These are phyloP conservation scores for Saturnia pavonia DNA, from an alignment of 2,888 invertebrate genomes.

Conservation along the genomic window DNA sequence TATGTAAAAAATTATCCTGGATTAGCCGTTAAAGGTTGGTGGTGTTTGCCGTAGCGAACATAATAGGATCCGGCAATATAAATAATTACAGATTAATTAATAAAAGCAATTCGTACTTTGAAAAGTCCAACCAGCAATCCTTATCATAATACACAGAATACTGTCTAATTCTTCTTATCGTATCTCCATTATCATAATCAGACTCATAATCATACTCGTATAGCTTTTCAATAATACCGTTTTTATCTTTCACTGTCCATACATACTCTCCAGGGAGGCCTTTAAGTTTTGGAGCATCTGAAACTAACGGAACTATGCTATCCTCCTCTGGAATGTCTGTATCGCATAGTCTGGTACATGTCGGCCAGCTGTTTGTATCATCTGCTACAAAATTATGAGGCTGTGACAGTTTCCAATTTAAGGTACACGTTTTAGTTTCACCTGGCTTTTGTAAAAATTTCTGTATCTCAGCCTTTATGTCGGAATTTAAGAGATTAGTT, in stretches of 20 bases:
- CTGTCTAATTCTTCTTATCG: constrained; percentile 62
- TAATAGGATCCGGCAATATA: background rate
- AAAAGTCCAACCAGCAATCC: constrained; percentile 64
- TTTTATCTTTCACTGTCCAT: constrained; percentile 71
- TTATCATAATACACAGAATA: constrained; percentile 73
- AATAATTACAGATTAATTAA: background rate
- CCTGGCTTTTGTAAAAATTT: constrained; percentile 49
- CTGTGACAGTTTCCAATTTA: constrained; percentile 26
- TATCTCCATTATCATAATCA: constrained; percentile 60
- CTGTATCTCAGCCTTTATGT: constrained; percentile 58
- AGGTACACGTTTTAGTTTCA: constrained; percentile 18
- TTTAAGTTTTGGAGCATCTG: constrained; percentile 55
- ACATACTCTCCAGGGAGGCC: constrained; percentile 68
- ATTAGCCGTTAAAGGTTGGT: background rate
- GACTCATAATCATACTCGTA: constrained; percentile 64
- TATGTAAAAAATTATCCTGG: background rate
- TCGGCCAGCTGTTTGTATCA: constrained; percentile 29
- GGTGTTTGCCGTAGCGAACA: background rate
- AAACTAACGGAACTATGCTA: constrained; percentile 37
- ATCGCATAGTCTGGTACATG: constrained; percentile 16
- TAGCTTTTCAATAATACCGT: constrained; percentile 69
- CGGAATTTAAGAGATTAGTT: constrained; percentile 55
- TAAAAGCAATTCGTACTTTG: constrained; percentile 39
- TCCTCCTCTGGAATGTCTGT: constrained; percentile 27
- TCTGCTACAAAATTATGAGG: constrained; percentile 20